Conservation (phyloP, 2,888 invertebrate genomes). For the Sympetrum striolatum region DNA sequence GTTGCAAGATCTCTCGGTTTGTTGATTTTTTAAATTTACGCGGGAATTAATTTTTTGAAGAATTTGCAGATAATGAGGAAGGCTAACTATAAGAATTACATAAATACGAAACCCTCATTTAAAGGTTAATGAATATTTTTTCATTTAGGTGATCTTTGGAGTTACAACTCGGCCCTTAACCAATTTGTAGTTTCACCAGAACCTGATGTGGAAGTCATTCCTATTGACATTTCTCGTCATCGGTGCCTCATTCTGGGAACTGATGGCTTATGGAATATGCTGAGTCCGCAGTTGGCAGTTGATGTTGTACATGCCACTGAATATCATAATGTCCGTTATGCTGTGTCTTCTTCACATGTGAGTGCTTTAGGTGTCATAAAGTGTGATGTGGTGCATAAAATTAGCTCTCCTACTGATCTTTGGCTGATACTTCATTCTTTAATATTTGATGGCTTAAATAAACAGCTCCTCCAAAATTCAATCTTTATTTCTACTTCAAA, state of each 20-base stretch:
- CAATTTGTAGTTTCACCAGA: slow-evolving; percentile 97
- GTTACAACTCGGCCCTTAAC: slow-evolving; percentile 88
- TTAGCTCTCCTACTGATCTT: background rate
- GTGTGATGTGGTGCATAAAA: background rate
- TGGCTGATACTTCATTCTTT: too few relatives aligned
- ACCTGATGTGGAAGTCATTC: slow-evolving; percentile 89
- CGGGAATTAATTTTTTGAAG: background rate
- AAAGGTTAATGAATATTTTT: background rate
- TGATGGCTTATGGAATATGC: slow-evolving; percentile 97
- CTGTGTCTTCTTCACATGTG: slow-evolving; percentile 25
- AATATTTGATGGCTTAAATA: background rate
- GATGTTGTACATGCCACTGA: slow-evolving; percentile 84
- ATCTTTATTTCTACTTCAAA: too few relatives aligned
- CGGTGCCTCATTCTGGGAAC: slow-evolving; percentile 93
- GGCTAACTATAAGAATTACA: too few relatives aligned
- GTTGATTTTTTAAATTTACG: slow-evolving; percentile 21
- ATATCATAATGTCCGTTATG: slow-evolving; percentile 72
- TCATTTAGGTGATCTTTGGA: slow-evolving; percentile 88
- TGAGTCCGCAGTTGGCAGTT: slow-evolving; percentile 83
- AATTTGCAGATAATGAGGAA: too few relatives aligned
- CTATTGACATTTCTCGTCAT: slow-evolving; percentile 75
- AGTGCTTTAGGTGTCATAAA: background rate
- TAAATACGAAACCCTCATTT: too few relatives aligned
- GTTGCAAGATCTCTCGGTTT: slow-evolving; percentile 91
- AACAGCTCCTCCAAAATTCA: background rate